These are phyloP conservation scores for Sebastes minor DNA, from an alignment of 2,797 vertebrate species.

Conservation along the genomic window DNA sequence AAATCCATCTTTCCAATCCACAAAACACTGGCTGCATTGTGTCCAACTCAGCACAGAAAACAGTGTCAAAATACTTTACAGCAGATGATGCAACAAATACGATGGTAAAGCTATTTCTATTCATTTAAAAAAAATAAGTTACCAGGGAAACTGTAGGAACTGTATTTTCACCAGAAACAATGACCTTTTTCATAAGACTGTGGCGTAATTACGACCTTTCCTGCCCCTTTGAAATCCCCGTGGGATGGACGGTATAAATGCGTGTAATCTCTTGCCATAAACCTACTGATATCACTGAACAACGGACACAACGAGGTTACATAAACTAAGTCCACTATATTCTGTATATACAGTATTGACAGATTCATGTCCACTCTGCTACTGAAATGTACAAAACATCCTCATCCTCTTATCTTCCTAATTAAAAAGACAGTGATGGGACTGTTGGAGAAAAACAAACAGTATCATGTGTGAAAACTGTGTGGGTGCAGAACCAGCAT, in stretches of 20 bases:
- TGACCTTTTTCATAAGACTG: neutral
- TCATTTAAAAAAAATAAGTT: neutral
- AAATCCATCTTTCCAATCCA: conserved; percentile 59
- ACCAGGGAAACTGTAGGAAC: neutral
- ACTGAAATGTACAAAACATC: neutral
- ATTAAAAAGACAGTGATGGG: neutral
- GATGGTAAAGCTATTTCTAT: neutral
- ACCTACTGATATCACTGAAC: neutral
- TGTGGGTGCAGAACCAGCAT: conserved; percentile 63
- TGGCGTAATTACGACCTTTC: neutral
- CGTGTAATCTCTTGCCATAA: neutral
- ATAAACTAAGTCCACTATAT: neutral
- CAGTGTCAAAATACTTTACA: conserved; percentile 10
- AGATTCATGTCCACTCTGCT: neutral
- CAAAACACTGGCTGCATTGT: conserved; percentile 58
- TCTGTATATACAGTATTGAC: neutral
- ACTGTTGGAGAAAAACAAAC: conserved; percentile 37
- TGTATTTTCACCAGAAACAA: neutral
- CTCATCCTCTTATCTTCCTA: neutral
- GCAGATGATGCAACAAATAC: conserved; percentile 25
- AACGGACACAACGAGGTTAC: neutral
- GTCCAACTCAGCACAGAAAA: conserved; percentile 20
- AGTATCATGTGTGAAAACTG: conserved; percentile 55
- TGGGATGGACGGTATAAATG: neutral
- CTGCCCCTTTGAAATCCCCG: neutral